Evolutionary conservation across 1,140 invertebrate species (phyloP), one percentile per base, ranked within the genome.

Genomic region (Bilobella aurantiaca): DNA sequence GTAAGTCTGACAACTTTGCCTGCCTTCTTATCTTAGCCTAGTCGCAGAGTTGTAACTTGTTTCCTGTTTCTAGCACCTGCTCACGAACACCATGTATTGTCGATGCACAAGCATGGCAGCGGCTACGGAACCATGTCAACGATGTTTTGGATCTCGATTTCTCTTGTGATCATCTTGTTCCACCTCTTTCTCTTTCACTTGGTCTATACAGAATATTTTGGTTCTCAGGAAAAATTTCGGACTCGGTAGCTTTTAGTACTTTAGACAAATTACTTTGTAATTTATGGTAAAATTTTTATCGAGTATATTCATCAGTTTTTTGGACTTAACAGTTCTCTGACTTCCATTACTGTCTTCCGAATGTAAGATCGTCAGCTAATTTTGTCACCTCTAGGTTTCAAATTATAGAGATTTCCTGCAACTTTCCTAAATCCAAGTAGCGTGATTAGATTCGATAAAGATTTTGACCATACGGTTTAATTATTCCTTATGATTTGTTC

Each of bases 101-200:
- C 90, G 0, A 77, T 96, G 69, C 94, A 97, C 75, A 89, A 87
- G 75, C 92, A 96, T 77, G 93, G 93, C 0, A 88, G 93, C 79
- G 87, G 88, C 70, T 82, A 93, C 65, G 92, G 91, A 56, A 91
- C 92, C 0, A 77, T 96, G 63, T 93, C 93, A 25, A 89, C 89
- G 0, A 79, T 96, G 37, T 96, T 97, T 78, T 96, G 94, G 94
- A 84, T 93, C 0, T 87, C 90, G 21, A 88, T 97, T 69, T 87
- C 86, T 74, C 85, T 91, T 75, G 82, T 97, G 64, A 91, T 97
- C 69, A 82, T 94, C 67, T 82, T 95, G 68, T 97, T 97, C 78
- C 94, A 97, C 80, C 79, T 96, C 67, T 97, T 97, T 80, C 81
- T 97, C 8, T 91, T 90, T 79, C 93, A 93, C 79, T 82, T 97